Conservation (phyloP, 2,888 invertebrate genomes). For the Molanna angustata region DNA sequence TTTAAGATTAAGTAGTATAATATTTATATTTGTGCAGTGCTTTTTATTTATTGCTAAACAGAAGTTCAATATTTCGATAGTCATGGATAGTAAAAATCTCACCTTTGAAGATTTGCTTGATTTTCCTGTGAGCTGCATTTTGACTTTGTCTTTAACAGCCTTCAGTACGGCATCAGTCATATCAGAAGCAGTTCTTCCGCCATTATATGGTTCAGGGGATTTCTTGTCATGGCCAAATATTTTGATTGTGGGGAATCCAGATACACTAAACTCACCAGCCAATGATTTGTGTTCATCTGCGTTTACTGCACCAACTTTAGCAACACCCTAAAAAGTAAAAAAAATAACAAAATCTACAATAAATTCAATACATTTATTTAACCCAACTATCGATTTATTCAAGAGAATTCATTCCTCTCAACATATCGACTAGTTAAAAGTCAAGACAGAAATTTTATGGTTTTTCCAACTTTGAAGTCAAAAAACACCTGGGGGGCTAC, state of each 20-base stretch:
- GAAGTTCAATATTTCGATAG: too few species aligned
- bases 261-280: constrained; percentile 75
- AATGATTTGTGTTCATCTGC: constrained; percentile 85
- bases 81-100: too few species aligned
- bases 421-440: too few species aligned
- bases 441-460: too few species aligned
- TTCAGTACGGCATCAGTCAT: constrained; percentile 83
- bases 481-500: too few species aligned
- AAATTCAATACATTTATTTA: background rate
- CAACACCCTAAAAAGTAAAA: constrained; percentile 66
- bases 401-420: too few species aligned
- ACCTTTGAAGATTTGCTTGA: constrained; percentile 44
- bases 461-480: too few species aligned
- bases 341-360: background rate
- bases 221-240: constrained; percentile 84
- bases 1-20: too few species aligned
- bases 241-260: constrained; percentile 95
- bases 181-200: constrained; percentile 79
- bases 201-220: constrained; percentile 80
- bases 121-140: constrained; percentile 65
- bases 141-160: constrained; percentile 72
- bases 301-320: constrained; percentile 93
- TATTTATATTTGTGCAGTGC: too few species aligned
- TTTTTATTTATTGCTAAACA: too few species aligned
- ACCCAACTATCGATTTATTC: too few species aligned